Evolutionary conservation across 2,113 vertebrate species (phyloP).

Genomic region (Oxygymnocypris stewartii): DNA sequence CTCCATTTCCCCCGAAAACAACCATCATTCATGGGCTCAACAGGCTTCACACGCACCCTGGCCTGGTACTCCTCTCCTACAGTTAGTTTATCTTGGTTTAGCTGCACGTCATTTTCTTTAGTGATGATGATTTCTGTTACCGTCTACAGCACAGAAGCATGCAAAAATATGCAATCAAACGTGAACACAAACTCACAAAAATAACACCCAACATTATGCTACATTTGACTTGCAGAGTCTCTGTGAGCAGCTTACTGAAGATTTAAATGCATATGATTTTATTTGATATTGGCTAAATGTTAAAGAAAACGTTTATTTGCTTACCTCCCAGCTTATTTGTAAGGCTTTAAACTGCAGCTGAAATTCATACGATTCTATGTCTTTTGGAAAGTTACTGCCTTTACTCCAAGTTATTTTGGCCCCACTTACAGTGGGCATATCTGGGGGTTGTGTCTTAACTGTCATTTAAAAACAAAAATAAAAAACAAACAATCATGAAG

Average conservation of each 20-base stretch:
- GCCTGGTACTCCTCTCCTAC: constrained; percentile 47
- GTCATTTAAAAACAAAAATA: background rate
- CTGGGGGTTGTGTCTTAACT: constrained; percentile 70
- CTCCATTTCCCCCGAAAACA: constrained; percentile 63
- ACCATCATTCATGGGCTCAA: accelerated
- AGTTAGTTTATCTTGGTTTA: background rate
- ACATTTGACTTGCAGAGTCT: no score
- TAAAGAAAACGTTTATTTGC: constrained; percentile 5
- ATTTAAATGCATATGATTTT: background rate
- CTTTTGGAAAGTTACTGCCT: accelerated
- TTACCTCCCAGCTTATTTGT: constrained; percentile 60
- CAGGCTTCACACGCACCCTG: constrained; percentile 65
- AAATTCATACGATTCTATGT: background rate
- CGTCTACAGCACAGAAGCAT: constrained; percentile 35
- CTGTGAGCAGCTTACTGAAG: no score
- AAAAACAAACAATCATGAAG: background rate
- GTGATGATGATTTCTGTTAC: background rate
- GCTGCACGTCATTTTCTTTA: background rate
- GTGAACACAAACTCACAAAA: no score
- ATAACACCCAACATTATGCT: no score
- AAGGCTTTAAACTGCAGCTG: constrained; percentile 62
- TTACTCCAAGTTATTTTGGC: constrained; percentile 61
- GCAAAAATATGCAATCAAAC: background rate
- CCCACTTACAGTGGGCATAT: constrained; percentile 39
- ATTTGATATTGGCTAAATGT: background rate